Evolutionary conservation across 2,888 invertebrate species (phyloP).

Genomic region (Heliconius ethilla): DNA sequence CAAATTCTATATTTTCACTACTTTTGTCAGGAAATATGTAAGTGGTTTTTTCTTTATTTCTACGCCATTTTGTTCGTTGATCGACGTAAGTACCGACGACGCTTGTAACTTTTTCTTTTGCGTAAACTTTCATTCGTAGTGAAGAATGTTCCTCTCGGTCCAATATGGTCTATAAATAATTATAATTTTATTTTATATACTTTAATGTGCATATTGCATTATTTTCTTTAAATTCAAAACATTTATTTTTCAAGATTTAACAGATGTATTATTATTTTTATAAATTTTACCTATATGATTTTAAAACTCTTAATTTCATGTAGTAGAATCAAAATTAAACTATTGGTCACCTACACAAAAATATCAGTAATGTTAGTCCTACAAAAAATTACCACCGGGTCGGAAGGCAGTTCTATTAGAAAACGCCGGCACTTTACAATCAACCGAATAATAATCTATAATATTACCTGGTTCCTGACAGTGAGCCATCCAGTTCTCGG

Average conservation of each 20-base stretch:
- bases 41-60: slow-evolving; percentile 70
- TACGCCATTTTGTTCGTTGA: slow-evolving; percentile 69
- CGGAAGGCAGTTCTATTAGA: too few relatives aligned
- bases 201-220: too few relatives aligned
- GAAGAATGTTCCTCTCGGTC: slow-evolving; percentile 90
- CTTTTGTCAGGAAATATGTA: slow-evolving; percentile 77
- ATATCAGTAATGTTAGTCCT: neutral
- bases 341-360: neutral
- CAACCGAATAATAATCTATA: too few relatives aligned
- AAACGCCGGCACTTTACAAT: too few relatives aligned
- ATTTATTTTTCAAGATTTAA: too few relatives aligned
- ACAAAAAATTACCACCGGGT: neutral
- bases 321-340: too few relatives aligned
- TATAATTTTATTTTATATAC: neutral
- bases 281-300: neutral
- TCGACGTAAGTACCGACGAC: slow-evolving; percentile 82
- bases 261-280: neutral
- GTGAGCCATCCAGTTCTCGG: slow-evolving; percentile 92
- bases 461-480: slow-evolving; percentile 84
- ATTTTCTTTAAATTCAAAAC: too few relatives aligned
- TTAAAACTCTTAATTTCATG: too few relatives aligned
- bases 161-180: slow-evolving; percentile 82
- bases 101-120: slow-evolving; percentile 88
- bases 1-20: slow-evolving; percentile 72
- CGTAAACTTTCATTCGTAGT: slow-evolving; percentile 88